phyloP scores from a whole-genome alignment of 2,113 vertebrate genomes.

The Larimichthys polyactis region DNA sequence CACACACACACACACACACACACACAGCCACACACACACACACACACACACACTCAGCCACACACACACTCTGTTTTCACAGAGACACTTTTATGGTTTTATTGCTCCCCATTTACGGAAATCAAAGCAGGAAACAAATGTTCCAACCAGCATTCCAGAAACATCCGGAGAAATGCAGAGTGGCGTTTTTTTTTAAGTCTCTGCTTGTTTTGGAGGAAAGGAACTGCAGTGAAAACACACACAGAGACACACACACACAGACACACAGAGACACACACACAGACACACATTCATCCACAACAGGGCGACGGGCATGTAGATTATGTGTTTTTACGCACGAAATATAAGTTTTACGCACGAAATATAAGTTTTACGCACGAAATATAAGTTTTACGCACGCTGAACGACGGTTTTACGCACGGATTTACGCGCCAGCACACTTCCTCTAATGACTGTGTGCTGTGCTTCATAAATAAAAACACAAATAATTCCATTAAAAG shows the following conservation, averaged over 20 bases:
- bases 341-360: slow-evolving; percentile 13
- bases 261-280: neutral
- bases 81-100: slow-evolving; percentile 79
- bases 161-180: slow-evolving; percentile 74
- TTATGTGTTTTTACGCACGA: too few relatives aligned
- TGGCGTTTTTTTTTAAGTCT: neutral
- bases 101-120: slow-evolving; percentile 81
- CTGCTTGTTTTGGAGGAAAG: slow-evolving; percentile 50
- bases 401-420: slow-evolving; percentile 3
- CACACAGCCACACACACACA: too few relatives aligned
- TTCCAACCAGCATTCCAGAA: slow-evolving; percentile 77
- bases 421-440: neutral
- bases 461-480: too few relatives aligned
- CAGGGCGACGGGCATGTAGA: too few relatives aligned
- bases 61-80: slow-evolving; percentile 69
- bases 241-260: neutral
- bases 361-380: too few relatives aligned
- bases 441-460: neutral
- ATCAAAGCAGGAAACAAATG: slow-evolving; percentile 84
- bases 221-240: neutral
- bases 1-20: too few relatives aligned
- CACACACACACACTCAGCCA: slow-evolving; percentile 25
- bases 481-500: too few relatives aligned
- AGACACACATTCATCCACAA: neutral
- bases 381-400: slow-evolving; percentile 5